A percentile compares a stretch with the other conserved stretches of the same genome.
Conservation (phyloP, 2,113 vertebrate genomes). For the Tenebrosternarchus preto region DNA sequence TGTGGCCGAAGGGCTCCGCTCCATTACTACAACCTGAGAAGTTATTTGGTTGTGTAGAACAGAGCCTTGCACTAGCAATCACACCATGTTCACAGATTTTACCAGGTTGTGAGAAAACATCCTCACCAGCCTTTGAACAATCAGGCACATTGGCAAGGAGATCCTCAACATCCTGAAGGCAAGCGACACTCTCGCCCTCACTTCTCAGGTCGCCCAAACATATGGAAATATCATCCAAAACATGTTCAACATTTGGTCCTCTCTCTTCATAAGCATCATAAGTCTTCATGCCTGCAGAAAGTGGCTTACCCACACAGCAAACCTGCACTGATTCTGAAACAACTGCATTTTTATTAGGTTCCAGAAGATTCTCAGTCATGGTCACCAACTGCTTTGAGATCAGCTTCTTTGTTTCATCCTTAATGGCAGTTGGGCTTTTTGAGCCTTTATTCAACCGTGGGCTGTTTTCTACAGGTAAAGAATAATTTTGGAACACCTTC, state of each 20-base stretch:
- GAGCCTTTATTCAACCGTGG: constrained; percentile 2
- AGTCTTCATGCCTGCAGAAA: background rate
- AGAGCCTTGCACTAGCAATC: background rate
- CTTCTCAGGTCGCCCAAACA: constrained; percentile 56
- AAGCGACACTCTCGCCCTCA: constrained; percentile 43
- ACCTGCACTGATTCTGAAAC: background rate
- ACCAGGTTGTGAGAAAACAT: background rate
- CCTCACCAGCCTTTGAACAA: constrained; percentile 16
- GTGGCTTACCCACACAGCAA: background rate
- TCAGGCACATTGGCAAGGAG: constrained; percentile 9
- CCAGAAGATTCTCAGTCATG: background rate
- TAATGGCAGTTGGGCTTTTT: background rate
- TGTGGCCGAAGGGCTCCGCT: background rate
- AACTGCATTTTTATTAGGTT: background rate
- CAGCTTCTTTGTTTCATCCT: constrained; percentile 2
- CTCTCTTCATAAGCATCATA: background rate
- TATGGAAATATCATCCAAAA: constrained; percentile 54
- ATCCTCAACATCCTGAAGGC: constrained; percentile 23
- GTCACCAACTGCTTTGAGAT: background rate
- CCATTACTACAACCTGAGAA: background rate
- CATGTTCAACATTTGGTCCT: constrained; percentile 15
- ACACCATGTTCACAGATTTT: background rate
- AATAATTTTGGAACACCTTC: constrained; percentile 15
- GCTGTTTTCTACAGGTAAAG: constrained; percentile 1
- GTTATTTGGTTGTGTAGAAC: background rate